phyloP scores from a whole-genome alignment of 1,140 invertebrate species.

The Heliconius hermathena region DNA sequence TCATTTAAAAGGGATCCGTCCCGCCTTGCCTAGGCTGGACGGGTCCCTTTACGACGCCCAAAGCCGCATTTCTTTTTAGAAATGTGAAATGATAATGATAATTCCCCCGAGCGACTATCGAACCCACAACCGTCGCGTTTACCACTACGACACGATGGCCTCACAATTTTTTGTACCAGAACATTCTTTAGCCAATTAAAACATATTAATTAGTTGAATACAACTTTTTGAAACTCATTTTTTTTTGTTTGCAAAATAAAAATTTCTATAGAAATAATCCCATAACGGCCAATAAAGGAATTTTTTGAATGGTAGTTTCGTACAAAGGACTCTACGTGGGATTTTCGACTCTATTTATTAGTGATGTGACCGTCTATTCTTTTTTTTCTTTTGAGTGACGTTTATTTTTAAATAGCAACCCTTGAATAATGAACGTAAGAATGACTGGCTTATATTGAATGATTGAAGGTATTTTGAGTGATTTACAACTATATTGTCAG shows the following conservation, averaged over 20 bases:
- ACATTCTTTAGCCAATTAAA: constrained; percentile 30
- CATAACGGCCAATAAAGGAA: constrained; percentile 35
- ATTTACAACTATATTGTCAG: constrained; percentile 7
- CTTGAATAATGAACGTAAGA: constrained; percentile 35
- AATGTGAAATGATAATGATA: too few species aligned
- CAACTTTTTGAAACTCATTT: constrained; percentile 21
- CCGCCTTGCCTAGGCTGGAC: too few species aligned
- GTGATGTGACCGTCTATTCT: background rate
- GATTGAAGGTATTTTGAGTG: constrained; percentile 13
- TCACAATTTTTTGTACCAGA: constrained; percentile 10
- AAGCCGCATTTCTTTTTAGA: too few species aligned
- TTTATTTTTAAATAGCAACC: constrained; percentile 40
- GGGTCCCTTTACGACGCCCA: too few species aligned
- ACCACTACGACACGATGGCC: background rate
- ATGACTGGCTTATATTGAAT: constrained; percentile 39
- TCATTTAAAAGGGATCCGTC: too few species aligned
- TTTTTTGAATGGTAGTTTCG: constrained; percentile 29
- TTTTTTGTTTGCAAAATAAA: constrained; percentile 34
- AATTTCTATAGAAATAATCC: constrained; percentile 35
- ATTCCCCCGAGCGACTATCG: background rate
- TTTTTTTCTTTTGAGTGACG: constrained; percentile 3
- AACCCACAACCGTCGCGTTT: background rate
- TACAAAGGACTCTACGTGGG: constrained; percentile 9
- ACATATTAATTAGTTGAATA: constrained; percentile 38
- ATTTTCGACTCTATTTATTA: constrained; percentile 1